Base-by-base conservation (phyloP, 2,797 vertebrate genomes). In the Rhinichthys osculus region DNA sequence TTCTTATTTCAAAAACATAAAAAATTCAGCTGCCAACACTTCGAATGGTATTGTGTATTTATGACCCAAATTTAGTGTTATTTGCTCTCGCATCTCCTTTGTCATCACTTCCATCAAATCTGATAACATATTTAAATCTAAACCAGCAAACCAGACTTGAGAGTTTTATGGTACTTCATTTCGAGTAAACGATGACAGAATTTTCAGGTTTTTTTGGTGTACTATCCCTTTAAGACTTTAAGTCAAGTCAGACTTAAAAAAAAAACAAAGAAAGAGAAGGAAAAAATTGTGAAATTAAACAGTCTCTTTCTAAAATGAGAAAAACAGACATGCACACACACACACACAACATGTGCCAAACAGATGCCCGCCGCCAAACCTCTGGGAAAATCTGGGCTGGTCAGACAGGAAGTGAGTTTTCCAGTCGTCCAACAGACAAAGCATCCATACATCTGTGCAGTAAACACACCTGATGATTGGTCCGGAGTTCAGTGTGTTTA, bases 401-500 rank as follows among this genome's bases (percentile, higher is more conserved):
- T 78, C 62, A 33, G 81, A 62, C 79, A 89, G 85, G 83, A 89
- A 88, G 79, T 74, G 71, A 40, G 69, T 78, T 83, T 85, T 87
- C 30, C 83, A 85, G 74, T 72, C 23, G 52, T 30, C 42, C 54
- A 78, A 27, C 30, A 82, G 21, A 84, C 78, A 79, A 57, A 47
- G 40, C 50, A 78, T 57, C 17, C 76, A 85, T 59, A 79, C 73
- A 78, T 76, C 30, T 19, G 40, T 83, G 71, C 21, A 35, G 27
- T 64, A 79, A 79, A 79, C 59, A 79, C 78, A 66, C 40, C 54
- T 78, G 76, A 62, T 27, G 54, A 42, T 27, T 42, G 50, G 4
- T 71, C 35, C 33, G 30, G 44, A 19, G 71, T 57, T 71, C 70
- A 54, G 67, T 35, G 74, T 14, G 40, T 79, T 79, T 79, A 79